phyloP scores from a whole-genome alignment of 2,888 invertebrate genomes.

The Agrotis segetum region DNA sequence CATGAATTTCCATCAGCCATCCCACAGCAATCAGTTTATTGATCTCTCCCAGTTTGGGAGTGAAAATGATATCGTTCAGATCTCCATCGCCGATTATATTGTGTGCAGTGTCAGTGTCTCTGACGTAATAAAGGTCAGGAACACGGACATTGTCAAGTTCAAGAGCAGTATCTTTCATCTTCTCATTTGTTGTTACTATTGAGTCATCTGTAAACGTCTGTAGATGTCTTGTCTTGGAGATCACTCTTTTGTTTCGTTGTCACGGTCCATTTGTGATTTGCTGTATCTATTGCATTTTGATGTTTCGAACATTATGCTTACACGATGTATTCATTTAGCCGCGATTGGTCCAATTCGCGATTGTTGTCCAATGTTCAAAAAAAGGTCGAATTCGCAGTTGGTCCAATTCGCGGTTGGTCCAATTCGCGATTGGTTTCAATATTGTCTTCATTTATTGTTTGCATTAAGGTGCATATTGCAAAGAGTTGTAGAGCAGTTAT shows the following conservation, averaged over 20 bases:
- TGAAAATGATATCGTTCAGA: conserved; percentile 80
- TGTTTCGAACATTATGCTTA: no score
- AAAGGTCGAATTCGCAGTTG: no score
- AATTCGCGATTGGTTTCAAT: no score
- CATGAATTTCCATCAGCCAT: conserved; percentile 43
- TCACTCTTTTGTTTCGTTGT: conserved; percentile 25
- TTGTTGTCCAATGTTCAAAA: no score
- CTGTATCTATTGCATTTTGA: background rate
- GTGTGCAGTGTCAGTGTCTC: conserved; percentile 73
- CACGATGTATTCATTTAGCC: no score
- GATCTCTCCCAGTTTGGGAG: conserved; percentile 70
- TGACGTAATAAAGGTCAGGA: conserved; percentile 60
- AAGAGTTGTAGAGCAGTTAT: background rate
- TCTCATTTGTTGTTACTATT: conserved; percentile 47
- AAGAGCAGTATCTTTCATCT: conserved; percentile 54
- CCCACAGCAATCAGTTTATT: conserved; percentile 63
- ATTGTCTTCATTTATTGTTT: background rate
- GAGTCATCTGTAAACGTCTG: conserved; percentile 28
- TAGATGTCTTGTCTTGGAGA: background rate
- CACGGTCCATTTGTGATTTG: background rate
- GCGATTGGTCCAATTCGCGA: no score
- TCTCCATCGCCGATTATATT: conserved; percentile 72
- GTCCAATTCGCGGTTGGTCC: no score
- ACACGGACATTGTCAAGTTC: conserved; percentile 60
- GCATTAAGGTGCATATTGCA: background rate